Evolutionary conservation across 2,888 invertebrate genomes (phyloP).

Genomic region (Pseudococcus viburni): DNA sequence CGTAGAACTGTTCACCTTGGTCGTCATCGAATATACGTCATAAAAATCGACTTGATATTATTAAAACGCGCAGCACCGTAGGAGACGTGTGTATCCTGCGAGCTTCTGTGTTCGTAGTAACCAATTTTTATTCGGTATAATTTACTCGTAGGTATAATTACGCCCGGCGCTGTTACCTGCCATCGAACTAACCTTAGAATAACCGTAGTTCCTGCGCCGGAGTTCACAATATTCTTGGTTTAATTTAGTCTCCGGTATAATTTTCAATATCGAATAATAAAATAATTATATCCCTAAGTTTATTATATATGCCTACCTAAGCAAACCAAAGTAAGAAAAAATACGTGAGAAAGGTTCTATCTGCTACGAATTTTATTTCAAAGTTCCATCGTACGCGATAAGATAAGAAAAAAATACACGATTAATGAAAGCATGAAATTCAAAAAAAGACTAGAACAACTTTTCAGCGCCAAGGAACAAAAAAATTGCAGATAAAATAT

Average conservation of each 20-base stretch:
- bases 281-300: background rate
- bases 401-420: background rate
- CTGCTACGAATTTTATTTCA: background rate
- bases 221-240: background rate
- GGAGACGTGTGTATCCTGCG: constrained; percentile 8
- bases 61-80: background rate
- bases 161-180: background rate
- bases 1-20: background rate
- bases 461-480: background rate
- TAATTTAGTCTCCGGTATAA: background rate
- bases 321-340: background rate
- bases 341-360: background rate
- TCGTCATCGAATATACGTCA: constrained; percentile 7
- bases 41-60: background rate
- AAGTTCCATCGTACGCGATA: background rate
- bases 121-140: background rate
- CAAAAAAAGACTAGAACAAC: background rate
- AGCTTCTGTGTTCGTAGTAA: background rate
- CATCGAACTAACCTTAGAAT: background rate
- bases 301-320: background rate
- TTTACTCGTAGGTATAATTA: background rate
- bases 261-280: background rate
- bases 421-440: constrained; percentile 15
- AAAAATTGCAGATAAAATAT: background rate
- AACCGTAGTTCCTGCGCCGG: background rate